phyloP scores from a whole-genome alignment of 1,140 invertebrate genomes.

The Tribolium castaneum region DNA sequence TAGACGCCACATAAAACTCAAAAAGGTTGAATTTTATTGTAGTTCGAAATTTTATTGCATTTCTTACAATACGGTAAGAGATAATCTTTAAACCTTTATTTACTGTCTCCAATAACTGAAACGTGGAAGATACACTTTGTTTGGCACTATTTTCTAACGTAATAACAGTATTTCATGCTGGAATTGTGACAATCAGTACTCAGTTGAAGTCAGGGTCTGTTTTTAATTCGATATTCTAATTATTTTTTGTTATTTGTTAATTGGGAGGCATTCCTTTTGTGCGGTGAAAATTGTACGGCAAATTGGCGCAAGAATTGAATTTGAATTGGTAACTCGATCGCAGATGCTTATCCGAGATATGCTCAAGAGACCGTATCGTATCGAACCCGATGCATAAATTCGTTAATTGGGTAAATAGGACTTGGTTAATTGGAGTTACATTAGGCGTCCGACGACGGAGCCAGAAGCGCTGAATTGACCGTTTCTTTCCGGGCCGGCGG shows the following conservation, averaged over 20 bases:
- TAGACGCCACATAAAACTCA: background rate
- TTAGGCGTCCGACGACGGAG: background rate
- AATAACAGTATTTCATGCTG: too few species aligned
- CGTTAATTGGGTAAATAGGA: slow-evolving; percentile 34
- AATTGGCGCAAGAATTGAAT: slow-evolving; percentile 15
- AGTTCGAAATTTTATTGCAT: background rate
- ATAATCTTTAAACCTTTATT: background rate
- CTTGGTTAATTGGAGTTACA: slow-evolving; percentile 24
- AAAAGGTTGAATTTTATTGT: background rate
- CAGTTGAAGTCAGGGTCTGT: too few species aligned
- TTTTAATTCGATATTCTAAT: too few species aligned
- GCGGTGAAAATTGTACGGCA: background rate
- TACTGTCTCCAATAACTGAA: background rate
- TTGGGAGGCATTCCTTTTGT: background rate
- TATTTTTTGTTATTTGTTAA: too few species aligned
- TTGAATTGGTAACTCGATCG: slow-evolving; percentile 6
- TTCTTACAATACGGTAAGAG: background rate
- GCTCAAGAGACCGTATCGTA: background rate
- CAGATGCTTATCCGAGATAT: slow-evolving; percentile 1
- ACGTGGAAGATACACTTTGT: background rate
- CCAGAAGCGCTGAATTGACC: slow-evolving; percentile 30
- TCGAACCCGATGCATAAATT: slow-evolving; percentile 24
- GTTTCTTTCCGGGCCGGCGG: slow-evolving; percentile 22
- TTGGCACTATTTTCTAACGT: too few species aligned
- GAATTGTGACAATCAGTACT: too few species aligned